Evolutionary conservation across 2,797 vertebrate species (phyloP).

Genomic region (Sebastes umbrosus): DNA sequence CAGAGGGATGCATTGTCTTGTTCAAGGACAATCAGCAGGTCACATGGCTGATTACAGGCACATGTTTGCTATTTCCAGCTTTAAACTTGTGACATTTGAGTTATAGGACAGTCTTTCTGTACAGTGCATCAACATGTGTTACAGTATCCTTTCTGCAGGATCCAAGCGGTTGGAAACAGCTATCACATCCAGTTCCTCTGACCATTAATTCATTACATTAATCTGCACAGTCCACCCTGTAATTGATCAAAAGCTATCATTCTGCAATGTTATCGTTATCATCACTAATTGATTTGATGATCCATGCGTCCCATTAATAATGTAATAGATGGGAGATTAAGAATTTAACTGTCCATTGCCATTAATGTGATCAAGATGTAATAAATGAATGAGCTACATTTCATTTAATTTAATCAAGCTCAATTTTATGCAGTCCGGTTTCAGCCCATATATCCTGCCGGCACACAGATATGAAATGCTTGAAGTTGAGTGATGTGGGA

Average conservation of each 20-base stretch:
- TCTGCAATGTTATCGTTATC: conserved; percentile 77
- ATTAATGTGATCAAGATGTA: conserved; percentile 81
- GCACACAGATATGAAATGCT: conserved; percentile 42
- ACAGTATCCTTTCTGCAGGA: not conserved
- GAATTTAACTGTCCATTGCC: conserved; percentile 80
- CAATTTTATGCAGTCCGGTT: conserved; percentile 74
- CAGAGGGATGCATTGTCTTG: not conserved
- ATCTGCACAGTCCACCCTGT: conserved; percentile 34
- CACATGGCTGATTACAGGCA: conserved; percentile 12
- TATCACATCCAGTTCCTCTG: conserved; percentile 22
- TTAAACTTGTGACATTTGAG: conserved; percentile 3
- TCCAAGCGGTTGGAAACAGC: not conserved
- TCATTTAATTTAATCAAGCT: conserved; percentile 82
- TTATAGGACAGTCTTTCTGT: not conserved
- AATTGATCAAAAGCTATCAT: conserved; percentile 74
- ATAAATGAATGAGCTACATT: conserved; percentile 78
- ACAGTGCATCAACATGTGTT: not conserved
- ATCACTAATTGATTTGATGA: conserved; percentile 84
- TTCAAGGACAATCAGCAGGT: not conserved
- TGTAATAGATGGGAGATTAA: conserved; percentile 77
- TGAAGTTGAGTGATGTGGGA: conserved; percentile 52
- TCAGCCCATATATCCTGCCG: conserved; percentile 52
- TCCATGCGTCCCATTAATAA: conserved; percentile 78
- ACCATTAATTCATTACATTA: conserved; percentile 54
- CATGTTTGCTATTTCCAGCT: conserved; percentile 1